Conservation (phyloP, 2,888 invertebrate genomes). For the Meiosimyza decipiens region DNA sequence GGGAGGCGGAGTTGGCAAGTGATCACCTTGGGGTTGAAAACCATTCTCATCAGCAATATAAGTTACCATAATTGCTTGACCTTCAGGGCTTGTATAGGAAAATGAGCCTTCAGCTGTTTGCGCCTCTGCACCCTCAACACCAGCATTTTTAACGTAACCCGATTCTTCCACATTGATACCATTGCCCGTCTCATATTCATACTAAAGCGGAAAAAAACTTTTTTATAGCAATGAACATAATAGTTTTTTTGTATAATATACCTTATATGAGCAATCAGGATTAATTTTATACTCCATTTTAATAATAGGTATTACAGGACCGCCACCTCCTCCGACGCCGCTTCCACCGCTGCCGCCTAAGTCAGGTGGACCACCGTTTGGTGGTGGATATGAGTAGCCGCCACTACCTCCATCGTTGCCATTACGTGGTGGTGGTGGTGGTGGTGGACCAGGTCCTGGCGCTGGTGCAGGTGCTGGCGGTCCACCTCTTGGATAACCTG, state of each 20-base stretch:
- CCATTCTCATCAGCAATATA: conserved; percentile 82
- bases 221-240: background rate
- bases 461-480: conserved; percentile 36
- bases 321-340: conserved; percentile 40
- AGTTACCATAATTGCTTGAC: conserved; percentile 72
- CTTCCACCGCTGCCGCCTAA: conserved; percentile 42
- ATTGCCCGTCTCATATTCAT: conserved; percentile 80
- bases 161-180: conserved; percentile 78
- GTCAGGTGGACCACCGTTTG: conserved; percentile 35
- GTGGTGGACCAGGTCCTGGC: conserved; percentile 23
- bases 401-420: conserved; percentile 36
- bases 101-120: conserved; percentile 77
- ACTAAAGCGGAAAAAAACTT: conserved; percentile 61
- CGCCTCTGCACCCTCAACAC: conserved; percentile 73
- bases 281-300: conserved; percentile 62
- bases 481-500: conserved; percentile 27
- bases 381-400: conserved; percentile 19
- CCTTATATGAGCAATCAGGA: conserved; percentile 63
- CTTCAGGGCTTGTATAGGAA: conserved; percentile 80
- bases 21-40: conserved; percentile 73
- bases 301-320: conserved; percentile 57
- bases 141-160: conserved; percentile 78
- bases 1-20: conserved; percentile 85
- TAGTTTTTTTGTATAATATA: too few species aligned
- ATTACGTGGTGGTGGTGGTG: conserved; percentile 26